Base-by-base conservation (phyloP, 2,888 invertebrate genomes). In the Neoaliturus tenellus region DNA sequence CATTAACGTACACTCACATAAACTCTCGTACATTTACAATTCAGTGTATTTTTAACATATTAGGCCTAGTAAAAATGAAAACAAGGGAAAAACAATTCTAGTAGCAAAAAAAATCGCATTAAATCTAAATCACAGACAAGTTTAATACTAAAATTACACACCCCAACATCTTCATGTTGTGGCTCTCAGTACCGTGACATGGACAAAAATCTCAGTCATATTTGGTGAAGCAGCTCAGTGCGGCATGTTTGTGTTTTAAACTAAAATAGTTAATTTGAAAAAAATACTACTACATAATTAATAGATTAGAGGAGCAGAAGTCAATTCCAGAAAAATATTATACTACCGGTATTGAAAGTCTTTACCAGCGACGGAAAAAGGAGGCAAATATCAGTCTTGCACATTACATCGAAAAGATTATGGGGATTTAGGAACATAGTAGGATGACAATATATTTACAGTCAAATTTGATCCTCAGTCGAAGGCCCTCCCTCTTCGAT, bases 401-500 rank as follows among this genome's bases (percentile, higher is more conserved):
- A 51, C 3, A 51, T 23, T 23, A 23, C 20, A 6, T 39, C 39
- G 39, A 39, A 8, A 39, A 39, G 12, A n/a, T 44, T 23, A 48
- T 14, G 14, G 5, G 12, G 3, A 48, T 4, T 4, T 51, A 51
- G 51, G 51, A 51, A 51, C 51, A 23, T 62, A 28, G 8, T 23
- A 20, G 5, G 55, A 3, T 62, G 14, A 62, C 14, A 28, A 62
- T 62, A 28, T 5, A 31, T 62, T 12, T 62, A 62, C 25, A 62
- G 62, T 62, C 28, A 62, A 14, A 58, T 58, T 25, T 31, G 62
- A 28, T 62, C 23, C 3, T 75, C 48, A 17, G 14, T 25, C 0
- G 75, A 44, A 20, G 75, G 48, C 6, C 48, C 44, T 17, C 44
- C 31, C 35, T 78, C 78, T 14, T 78, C 78, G 14, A 78, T 78